phyloP scores from a whole-genome alignment of 2,797 vertebrate species.

The Microhierax caerulescens region DNA sequence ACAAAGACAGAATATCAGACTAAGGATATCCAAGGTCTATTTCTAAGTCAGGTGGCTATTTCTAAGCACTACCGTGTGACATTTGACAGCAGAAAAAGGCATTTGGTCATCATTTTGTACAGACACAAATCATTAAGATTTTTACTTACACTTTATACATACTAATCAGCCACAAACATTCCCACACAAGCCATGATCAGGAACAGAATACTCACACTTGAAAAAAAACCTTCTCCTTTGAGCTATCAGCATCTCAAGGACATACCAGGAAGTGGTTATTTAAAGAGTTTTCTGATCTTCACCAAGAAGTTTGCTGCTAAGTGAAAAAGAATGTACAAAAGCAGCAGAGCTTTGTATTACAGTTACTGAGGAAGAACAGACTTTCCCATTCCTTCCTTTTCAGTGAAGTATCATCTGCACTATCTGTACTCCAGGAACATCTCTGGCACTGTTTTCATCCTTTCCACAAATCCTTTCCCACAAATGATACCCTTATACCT shows the following conservation, averaged over 20 bases:
- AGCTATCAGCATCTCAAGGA: slow-evolving; percentile 42
- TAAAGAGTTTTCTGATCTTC: slow-evolving; percentile 53
- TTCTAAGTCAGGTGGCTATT: not conserved
- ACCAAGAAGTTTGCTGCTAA: slow-evolving; percentile 31
- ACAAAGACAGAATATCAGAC: not conserved
- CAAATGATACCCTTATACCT: not conserved
- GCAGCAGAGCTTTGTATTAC: not conserved
- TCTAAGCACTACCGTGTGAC: not conserved
- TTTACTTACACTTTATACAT: slow-evolving; percentile 33
- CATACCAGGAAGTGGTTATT: slow-evolving; percentile 37
- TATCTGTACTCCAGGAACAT: not conserved
- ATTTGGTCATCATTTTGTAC: not conserved
- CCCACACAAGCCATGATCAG: slow-evolving; percentile 7
- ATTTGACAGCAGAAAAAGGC: not conserved
- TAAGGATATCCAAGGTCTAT: not conserved
- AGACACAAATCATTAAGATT: not conserved
- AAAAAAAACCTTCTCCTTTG: not conserved
- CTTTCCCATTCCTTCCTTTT: not conserved
- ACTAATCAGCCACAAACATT: not conserved
- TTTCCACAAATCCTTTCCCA: not conserved
- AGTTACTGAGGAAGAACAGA: not conserved
- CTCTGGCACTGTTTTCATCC: not conserved
- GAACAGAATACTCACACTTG: slow-evolving; percentile 22
- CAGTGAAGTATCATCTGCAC: not conserved
- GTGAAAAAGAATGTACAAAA: slow-evolving; percentile 43